Percentiles rank a stretch among this genome's conserved stretches.
These are phyloP conservation scores for Bolborhynchus lineola DNA, from an alignment of 2,113 vertebrate species.

Conservation along the genomic window DNA sequence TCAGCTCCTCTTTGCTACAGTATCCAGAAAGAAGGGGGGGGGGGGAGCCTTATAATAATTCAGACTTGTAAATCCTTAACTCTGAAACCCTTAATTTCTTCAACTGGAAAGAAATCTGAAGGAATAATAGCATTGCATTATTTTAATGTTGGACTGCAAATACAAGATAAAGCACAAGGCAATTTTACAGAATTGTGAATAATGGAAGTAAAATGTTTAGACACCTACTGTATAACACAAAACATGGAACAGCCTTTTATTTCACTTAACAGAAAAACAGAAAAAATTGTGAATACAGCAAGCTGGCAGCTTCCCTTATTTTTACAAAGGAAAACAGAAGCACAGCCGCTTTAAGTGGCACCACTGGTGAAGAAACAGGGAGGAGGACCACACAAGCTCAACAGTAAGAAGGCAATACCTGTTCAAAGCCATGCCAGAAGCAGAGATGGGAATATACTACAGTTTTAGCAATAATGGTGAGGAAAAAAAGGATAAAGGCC, in stretches of 20 bases:
- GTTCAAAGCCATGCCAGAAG: accelerated
- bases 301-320: neutral
- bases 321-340: neutral
- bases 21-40: neutral
- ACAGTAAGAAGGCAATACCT: neutral
- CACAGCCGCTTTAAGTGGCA: neutral
- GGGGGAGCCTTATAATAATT: neutral
- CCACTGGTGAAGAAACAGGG: neutral
- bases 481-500: neutral
- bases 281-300: neutral
- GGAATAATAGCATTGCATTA: neutral
- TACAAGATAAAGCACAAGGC: neutral
- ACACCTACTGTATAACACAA: neutral
- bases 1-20: neutral
- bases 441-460: accelerated
- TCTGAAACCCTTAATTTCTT: neutral
- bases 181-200: neutral
- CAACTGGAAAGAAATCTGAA: neutral
- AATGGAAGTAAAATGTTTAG: neutral
- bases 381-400: neutral
- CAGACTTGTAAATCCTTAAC: neutral
- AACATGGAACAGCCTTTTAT: neutral
- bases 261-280: neutral
- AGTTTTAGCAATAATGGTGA: neutral
- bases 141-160: neutral